phyloP scores from a whole-genome alignment of 1,140 invertebrate species.

The Reticulitermes speratus region DNA sequence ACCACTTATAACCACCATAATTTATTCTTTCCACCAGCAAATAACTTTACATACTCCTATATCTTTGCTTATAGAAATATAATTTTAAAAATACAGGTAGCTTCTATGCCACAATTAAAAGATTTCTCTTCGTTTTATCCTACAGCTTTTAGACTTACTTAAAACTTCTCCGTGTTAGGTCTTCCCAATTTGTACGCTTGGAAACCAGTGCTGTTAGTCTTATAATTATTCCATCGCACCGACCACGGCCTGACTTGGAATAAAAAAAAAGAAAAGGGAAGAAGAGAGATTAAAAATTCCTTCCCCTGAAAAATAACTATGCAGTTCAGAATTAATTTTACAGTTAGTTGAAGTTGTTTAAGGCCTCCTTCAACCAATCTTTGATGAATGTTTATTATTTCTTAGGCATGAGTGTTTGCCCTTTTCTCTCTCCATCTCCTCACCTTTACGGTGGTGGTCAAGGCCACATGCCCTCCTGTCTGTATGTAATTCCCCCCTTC shows the following conservation, averaged over 20 bases:
- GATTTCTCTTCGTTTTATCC: too few relatives aligned
- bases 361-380: background rate
- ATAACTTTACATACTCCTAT: too few relatives aligned
- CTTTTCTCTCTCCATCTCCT: background rate
- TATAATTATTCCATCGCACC: background rate
- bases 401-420: background rate
- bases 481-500: background rate
- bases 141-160: background rate
- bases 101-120: too few relatives aligned
- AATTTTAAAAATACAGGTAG: too few relatives aligned
- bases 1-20: too few relatives aligned
- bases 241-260: background rate
- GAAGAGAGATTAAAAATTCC: background rate
- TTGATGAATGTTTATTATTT: constrained; percentile 14
- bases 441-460: background rate
- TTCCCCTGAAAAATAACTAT: background rate
- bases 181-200: background rate
- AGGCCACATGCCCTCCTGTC: background rate
- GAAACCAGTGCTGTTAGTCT: background rate
- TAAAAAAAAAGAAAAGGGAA: background rate
- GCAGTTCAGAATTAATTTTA: background rate
- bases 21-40: too few relatives aligned
- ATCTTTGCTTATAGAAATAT: too few relatives aligned
- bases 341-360: background rate
- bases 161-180: background rate